phyloP scores from a whole-genome alignment of 2,888 invertebrate genomes.

The Athrips mouffetella region DNA sequence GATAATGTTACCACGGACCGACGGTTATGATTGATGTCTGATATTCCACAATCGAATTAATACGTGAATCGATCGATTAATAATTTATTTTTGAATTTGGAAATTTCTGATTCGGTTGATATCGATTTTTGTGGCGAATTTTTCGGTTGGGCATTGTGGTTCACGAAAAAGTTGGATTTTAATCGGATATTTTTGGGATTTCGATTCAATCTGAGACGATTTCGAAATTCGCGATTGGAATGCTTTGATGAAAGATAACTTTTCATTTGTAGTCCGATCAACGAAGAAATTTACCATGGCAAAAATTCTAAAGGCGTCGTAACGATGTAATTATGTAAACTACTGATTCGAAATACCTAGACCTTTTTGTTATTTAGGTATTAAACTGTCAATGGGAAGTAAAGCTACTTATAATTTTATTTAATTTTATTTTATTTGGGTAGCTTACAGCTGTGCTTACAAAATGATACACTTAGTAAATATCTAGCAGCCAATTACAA shows the following conservation, averaged over 20 bases:
- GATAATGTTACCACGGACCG: conserved; percentile 57
- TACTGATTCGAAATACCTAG: too few species aligned
- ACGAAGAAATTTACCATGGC: background rate
- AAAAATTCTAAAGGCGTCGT: background rate
- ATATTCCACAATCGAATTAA: conserved; percentile 61
- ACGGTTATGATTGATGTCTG: conserved; percentile 68
- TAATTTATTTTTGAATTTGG: conserved; percentile 60
- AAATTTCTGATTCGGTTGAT: conserved; percentile 42
- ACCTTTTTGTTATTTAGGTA: too few species aligned
- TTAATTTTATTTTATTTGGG: too few species aligned
- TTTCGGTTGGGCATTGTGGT: conserved; percentile 28
- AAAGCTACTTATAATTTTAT: too few species aligned
- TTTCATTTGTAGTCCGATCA: too few species aligned
- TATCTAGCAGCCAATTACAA: too few species aligned
- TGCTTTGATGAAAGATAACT: background rate
- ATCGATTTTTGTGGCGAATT: conserved; percentile 43
- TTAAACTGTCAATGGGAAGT: too few species aligned
- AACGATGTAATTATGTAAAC: too few species aligned
- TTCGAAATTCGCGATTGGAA: background rate
- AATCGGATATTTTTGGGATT: conserved; percentile 25
- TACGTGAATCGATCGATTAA: conserved; percentile 61
- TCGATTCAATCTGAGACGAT: conserved; percentile 22
- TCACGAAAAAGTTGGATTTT: conserved; percentile 22
- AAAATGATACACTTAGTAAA: too few species aligned
- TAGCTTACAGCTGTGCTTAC: too few species aligned